Base-by-base conservation (phyloP, 1,140 invertebrate genomes). In the Macrobrachium nipponense region DNA sequence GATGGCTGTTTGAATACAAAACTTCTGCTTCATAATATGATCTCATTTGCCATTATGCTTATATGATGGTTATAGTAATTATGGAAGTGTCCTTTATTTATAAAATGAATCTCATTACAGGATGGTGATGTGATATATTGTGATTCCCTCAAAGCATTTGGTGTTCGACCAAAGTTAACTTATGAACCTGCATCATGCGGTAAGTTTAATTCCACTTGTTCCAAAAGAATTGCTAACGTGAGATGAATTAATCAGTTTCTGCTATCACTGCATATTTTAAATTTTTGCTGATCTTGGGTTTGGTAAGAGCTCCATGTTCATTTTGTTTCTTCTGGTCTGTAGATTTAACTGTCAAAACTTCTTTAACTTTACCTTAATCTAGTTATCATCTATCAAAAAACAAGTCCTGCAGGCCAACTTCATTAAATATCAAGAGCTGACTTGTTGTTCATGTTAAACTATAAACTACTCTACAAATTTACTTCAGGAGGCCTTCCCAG, bases 61-160 rank as follows among this genome's bases (percentile, higher is more conserved):
- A n/a, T 51, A 51, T 51, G 12, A 51, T 51, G 5, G 51, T 8
- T 12, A 51, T 51, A n/a, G n/a, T n/a, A 51, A 10, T 12, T 51
- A 51, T 51, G 7, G 51, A 51, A 51, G 12, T 51, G 12, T 51
- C 51, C 44, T 51, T 8, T 51, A 51, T 12, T 51, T 51, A 51
- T 7, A 51, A n/a, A 70, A 14, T 70, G 20, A 70, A 44, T 59
- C 68, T 66, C 43, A 14, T 76, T 12, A 68, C 72, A 83, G 82
- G 82, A 66, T 20, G 73, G 72, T 51, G 44, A 83, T 66, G 82
- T 83, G 44, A 72, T 83, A 5, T 83, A 83, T 36, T 83, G 60
- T 20, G 59, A 76, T 12, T 66, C 43, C 61, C 82, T 83, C 36
- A 62, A 58, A 20, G 82, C 82, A 10, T 83, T 83, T 51, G 82